Base-by-base conservation (phyloP, 2,888 invertebrate species). In the Cylindroiulus punctatus region DNA sequence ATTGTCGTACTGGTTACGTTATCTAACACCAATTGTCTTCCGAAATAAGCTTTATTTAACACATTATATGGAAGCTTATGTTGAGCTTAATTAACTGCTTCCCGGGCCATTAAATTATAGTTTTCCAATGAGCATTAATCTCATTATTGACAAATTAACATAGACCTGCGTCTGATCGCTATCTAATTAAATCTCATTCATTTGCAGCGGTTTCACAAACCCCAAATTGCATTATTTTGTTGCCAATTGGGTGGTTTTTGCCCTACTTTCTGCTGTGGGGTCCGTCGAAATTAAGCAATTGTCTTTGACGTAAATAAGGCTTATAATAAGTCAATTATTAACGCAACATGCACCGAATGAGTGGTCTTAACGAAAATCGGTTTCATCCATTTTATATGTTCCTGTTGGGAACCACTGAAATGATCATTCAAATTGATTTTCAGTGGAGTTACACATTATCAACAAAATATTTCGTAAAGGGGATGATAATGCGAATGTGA, bases 261-360 rank as follows among this genome's bases (percentile, higher is more conserved):
- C 76, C 14, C 76, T 1, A 76, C 12, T 76, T 30, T 26, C 1
- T 14, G 17, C 30, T 30, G 76, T 76, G 76, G 76, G 57, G 76
- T 76, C 3, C 26, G 12, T 76, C 76, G 30, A 76, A 76, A 76
- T 76, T 76, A 76, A 76, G 76, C 30, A 30, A 76, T 76, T 76
- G 76, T 76, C 76, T 30, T 30, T 30, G 76, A 26, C 76, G 3
- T 76, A 30, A 76, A 76, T 14, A 26, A 76, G 76, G 76, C 30
- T 76, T 76, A 10, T 76, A 76, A 76, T 76, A 76, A 76, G 76
- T 76, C 76, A 30, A 76, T 76, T 76, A 76, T 76, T 76, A 76
- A 76, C 30, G 76, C 76, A 3, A 30, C 30, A 14, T 14, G 76
- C 30, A 76, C 12, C 30, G 1, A 30, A 76, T 30, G 30, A 76